Percentiles rank a stretch among this genome's conserved stretches.
Evolutionary conservation across 1,140 invertebrate species (phyloP).

Genomic region (Musca vetustissima): DNA sequence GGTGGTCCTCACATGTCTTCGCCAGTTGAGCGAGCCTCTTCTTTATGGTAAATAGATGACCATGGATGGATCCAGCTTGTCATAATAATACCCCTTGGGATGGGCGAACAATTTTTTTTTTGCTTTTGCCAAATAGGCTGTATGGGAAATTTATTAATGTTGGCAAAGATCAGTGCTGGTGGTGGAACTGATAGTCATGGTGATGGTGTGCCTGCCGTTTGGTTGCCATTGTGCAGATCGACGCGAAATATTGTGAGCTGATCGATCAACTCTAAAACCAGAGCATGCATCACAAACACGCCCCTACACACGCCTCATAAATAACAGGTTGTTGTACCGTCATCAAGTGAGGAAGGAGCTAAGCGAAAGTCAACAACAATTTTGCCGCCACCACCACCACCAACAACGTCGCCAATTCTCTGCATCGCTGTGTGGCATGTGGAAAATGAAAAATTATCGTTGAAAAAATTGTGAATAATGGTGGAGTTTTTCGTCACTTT

Average conservation of each 20-base stretch:
- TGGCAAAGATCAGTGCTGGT: neutral
- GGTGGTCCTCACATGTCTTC: slow-evolving; percentile 32
- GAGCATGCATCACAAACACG: slow-evolving; percentile 23
- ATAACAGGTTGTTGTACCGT: slow-evolving; percentile 18
- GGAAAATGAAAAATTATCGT: neutral
- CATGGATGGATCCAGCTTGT: no score
- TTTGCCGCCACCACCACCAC: neutral
- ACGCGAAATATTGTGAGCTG: neutral
- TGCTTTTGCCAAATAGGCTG: neutral
- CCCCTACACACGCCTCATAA: slow-evolving; percentile 32
- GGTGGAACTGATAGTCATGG: no score
- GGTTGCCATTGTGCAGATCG: neutral
- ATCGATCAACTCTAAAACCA: slow-evolving; percentile 27
- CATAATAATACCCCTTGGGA: neutral
- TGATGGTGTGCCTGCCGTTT: no score
- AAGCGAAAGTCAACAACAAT: neutral
- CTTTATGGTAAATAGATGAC: no score
- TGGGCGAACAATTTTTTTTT: neutral
- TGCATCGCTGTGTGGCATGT: neutral
- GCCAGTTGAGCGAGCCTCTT: neutral
- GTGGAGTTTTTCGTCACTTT: neutral
- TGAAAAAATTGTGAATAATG: neutral
- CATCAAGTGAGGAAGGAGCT: no score
- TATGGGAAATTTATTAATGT: neutral
- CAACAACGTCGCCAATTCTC: neutral